Conservation (phyloP, 1,140 invertebrate genomes). For the Formica exsecta region DNA sequence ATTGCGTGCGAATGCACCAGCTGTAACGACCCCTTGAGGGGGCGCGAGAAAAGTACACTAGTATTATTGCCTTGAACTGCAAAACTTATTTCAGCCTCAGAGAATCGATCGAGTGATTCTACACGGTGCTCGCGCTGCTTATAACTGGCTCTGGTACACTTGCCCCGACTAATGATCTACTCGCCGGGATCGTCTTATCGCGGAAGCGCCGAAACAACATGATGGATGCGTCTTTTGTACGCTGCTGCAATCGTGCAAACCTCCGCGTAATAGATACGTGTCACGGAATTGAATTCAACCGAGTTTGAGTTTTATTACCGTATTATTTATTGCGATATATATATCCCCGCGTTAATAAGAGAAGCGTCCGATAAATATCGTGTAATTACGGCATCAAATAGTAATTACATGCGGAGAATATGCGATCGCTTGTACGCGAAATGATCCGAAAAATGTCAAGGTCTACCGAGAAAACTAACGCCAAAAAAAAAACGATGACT, state of each 20-base stretch:
- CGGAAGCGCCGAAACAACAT: slow-evolving; percentile 37
- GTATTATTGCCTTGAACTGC: slow-evolving; percentile 68
- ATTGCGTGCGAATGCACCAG: slow-evolving; percentile 61
- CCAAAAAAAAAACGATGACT: not conserved
- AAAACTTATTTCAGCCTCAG: slow-evolving; percentile 42
- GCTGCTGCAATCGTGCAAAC: not conserved
- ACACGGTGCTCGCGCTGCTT: slow-evolving; percentile 27
- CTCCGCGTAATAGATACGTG: slow-evolving; percentile 18
- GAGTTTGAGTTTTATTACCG: not conserved
- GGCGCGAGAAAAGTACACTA: slow-evolving; percentile 1
- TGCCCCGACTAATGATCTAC: not conserved
- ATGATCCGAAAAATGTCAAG: slow-evolving; percentile 1
- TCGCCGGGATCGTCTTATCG: not conserved
- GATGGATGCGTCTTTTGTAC: slow-evolving; percentile 36
- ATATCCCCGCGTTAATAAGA: not conserved
- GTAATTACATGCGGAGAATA: not conserved
- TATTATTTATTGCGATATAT: slow-evolving; percentile 28
- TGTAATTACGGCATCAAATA: slow-evolving; percentile 20
- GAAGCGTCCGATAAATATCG: slow-evolving; percentile 5
- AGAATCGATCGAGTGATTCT: slow-evolving; percentile 64
- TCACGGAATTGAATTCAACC: slow-evolving; percentile 25
- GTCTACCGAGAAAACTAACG: not conserved
- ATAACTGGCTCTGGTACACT: slow-evolving; percentile 12
- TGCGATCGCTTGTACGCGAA: not conserved
- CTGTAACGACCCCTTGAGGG: slow-evolving; percentile 13